These are phyloP conservation scores for Oenanthe melanoleuca DNA, from an alignment of 2,113 vertebrate genomes.

Conservation along the genomic window DNA sequence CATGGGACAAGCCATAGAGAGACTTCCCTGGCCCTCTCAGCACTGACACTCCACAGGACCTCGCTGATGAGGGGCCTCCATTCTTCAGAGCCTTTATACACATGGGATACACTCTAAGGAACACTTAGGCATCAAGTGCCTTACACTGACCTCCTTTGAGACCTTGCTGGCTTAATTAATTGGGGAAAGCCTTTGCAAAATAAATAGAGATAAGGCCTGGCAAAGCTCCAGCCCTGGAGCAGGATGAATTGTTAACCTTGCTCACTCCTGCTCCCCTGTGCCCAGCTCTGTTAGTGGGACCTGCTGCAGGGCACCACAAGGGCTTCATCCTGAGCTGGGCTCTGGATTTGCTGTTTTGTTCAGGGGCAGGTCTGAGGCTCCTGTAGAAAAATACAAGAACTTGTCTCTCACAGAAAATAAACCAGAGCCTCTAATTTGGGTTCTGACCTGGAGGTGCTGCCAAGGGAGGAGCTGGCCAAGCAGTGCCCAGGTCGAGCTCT, in stretches of 20 bases:
- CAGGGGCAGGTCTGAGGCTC: not conserved
- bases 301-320: not conserved
- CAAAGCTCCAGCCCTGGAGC: constrained; percentile 27
- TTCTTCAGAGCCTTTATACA: not conserved
- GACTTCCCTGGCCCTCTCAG: not conserved
- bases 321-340: not conserved
- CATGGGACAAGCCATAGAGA: not conserved
- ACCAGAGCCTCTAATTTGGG: not conserved
- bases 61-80: not conserved
- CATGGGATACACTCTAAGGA: not conserved
- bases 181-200: constrained; percentile 51
- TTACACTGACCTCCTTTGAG: constrained; percentile 45
- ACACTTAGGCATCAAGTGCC: constrained; percentile 44
- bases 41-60: fast-evolving
- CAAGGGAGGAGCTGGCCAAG: not conserved
- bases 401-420: not conserved
- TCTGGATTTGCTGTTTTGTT: not conserved
- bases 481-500: not conserved
- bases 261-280: not conserved
- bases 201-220: constrained; percentile 61
- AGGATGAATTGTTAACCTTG: not conserved
- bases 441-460: not conserved
- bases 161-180: constrained; percentile 52
- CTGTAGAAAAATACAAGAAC: not conserved
- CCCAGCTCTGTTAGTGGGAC: fast-evolving